phyloP scores from a whole-genome alignment of 2,797 vertebrate species.

The Sparidentex hasta region DNA sequence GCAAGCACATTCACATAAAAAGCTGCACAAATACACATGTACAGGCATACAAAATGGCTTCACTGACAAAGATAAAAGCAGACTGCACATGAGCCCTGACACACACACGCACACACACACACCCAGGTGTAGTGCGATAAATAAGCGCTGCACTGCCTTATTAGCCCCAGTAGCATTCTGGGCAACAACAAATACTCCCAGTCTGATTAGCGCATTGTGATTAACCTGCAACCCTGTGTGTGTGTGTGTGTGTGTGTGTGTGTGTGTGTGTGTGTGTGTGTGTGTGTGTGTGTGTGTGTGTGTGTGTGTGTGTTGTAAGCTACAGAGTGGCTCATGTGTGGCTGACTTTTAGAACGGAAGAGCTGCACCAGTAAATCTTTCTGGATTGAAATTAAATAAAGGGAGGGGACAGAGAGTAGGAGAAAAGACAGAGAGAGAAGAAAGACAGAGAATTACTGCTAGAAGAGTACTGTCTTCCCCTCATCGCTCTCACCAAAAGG shows the following conservation, averaged over 20 bases:
- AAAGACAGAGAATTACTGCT: constrained; percentile 72
- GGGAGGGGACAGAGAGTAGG: constrained; percentile 36
- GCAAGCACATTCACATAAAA: background rate
- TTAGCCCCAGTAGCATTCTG: constrained; percentile 80
- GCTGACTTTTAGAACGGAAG: constrained; percentile 56
- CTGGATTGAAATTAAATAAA: constrained; percentile 69
- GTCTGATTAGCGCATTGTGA: constrained; percentile 79
- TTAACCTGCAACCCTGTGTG: constrained; percentile 21
- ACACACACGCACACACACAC: background rate
- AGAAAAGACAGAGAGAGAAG: constrained; percentile 51
- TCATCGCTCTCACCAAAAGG: constrained; percentile 82
- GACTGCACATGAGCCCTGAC: background rate
- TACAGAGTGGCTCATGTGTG: constrained; percentile 28
- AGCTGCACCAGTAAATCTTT: constrained; percentile 61
- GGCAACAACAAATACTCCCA: constrained; percentile 84
- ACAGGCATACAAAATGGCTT: background rate
- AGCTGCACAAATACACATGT: background rate
- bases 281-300: no score
- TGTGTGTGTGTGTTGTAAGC: constrained; percentile 4
- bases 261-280: constrained; percentile 1
- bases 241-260: constrained; percentile 20
- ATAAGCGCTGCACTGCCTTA: constrained; percentile 80
- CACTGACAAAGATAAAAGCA: background rate
- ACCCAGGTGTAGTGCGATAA: constrained; percentile 51
- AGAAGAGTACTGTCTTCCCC: constrained; percentile 73